Base-by-base conservation (phyloP, 2,797 vertebrate species). In the Anas georgica region DNA sequence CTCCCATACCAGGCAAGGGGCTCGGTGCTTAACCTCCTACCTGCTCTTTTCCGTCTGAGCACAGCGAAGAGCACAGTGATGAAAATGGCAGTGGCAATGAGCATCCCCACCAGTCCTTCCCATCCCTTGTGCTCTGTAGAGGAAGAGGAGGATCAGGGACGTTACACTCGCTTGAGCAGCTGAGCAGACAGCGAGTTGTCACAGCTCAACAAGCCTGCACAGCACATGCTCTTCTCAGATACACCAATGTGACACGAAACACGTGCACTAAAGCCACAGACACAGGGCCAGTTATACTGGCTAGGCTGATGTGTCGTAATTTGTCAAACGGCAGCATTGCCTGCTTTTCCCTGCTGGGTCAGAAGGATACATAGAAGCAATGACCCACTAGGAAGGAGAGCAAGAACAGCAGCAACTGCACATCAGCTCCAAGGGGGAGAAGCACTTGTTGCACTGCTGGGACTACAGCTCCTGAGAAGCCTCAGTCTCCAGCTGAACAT, bases 1-100 rank as follows among this genome's bases (percentile, higher is more conserved):
- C 76, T 83, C 1, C 0, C 20, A 37, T 17, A 23, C 0, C 0
- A 48, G 9, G 12, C 17, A 72, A 54, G 54, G 18, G 31, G 31
- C 17, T 89, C 45, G 31, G 45, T 55, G 7, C 79, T 69, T 70
- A n/a, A 86, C 33, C 52, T 58, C 79, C 17, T 86, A 68, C 56
- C 85, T 88, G 72, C 26, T 87, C 66, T 83, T 85, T 54, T 79
- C 39, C 68, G 73, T 59, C 72, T 20, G 75, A 93, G 54, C 68
- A 37, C 15, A n/a, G 4, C 8, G 68, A 74, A 66, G 48, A 89
- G 56, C 54, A 59, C 84, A 41, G 6, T 0, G 25, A 81, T 4
- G 62, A 93, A 85, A 76, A 83, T 68, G 35, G 37, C 0, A 3
- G 92, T 73, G 74, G 76, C 91, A 48, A 39, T 46, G 58, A 85